phyloP scores from a whole-genome alignment of 2,888 invertebrate species.

The Ichneumoninae sp. region DNA sequence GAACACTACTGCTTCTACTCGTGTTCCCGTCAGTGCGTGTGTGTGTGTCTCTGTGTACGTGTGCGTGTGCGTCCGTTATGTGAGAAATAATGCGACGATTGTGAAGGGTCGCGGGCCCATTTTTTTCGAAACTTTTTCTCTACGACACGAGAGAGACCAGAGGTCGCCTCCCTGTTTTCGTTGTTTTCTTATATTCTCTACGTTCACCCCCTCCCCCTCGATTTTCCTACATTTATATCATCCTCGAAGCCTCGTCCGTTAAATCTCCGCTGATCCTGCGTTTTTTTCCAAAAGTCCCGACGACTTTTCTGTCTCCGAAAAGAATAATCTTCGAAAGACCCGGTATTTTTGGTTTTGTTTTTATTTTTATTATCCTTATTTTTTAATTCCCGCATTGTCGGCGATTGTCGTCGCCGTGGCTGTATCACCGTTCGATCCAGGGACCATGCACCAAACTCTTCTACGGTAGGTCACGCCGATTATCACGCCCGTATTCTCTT shows the following conservation, averaged over 20 bases:
- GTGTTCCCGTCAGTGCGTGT: slow-evolving; percentile 2
- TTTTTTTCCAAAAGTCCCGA: neutral
- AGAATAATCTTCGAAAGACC: too few species aligned
- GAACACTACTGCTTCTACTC: slow-evolving; percentile 3
- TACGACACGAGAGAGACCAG: neutral
- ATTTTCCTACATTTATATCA: neutral
- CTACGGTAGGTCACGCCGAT: slow-evolving; percentile 60
- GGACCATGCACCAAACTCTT: slow-evolving; percentile 63
- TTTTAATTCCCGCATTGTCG: neutral
- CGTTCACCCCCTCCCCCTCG: neutral
- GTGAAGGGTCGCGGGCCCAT: neutral
- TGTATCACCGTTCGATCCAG: slow-evolving; percentile 45
- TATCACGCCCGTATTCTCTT: slow-evolving; percentile 7
- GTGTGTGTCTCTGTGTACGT: neutral
- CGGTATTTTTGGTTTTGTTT: neutral
- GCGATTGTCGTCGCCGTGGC: slow-evolving; percentile 32
- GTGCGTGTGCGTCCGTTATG: slow-evolving; percentile 8
- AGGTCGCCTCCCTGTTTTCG: neutral
- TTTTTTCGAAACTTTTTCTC: neutral
- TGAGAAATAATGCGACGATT: slow-evolving; percentile 9
- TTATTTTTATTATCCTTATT: slow-evolving; percentile 10
- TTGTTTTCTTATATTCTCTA: neutral
- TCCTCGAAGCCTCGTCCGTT: neutral
- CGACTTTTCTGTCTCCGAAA: neutral
- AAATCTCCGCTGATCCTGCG: neutral